Evolutionary conservation across 2,113 vertebrate species (phyloP), one percentile per base, ranked within the genome.

Genomic region (Tapirus terrestris): DNA sequence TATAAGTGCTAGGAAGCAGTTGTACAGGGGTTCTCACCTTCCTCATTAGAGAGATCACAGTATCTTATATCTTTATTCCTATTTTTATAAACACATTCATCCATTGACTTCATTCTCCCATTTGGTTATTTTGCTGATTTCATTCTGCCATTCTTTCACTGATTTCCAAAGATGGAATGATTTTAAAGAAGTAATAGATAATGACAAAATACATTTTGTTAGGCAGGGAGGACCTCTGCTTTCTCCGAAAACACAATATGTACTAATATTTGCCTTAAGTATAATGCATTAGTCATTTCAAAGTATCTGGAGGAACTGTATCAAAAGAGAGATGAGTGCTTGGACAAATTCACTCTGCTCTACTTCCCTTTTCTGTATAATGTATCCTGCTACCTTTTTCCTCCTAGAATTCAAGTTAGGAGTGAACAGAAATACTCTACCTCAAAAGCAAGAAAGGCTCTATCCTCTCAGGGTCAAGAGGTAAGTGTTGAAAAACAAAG

Each of bases 151-250:
- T 73, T 89, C 20, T 91, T 91, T 91, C 39, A 73, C 21, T 51
- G 12, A 79, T 80, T 73, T 91, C 82, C 51, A 92, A 84, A 95
- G 13, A 84, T 45, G 1, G 7, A 83, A 89, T 60, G 3, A 88
- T 61, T 88, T 94, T 88, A 94, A 91, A 88, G 53, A 70, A 72
- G 53, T 48, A 83, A 84, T 0, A 67, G 5, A 21, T 79, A 7
- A 90, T 77, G 23, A 91, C 16, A 33, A 82, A 95, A 83, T 29
- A 87, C 48, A 83, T 95, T 96, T 65, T 88, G 61, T 45, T 45
- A 67, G 21, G 33, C 3, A 43, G n/a, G 43, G 3, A 80, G 23
- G 33, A 73, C 48, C 70, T 86, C 29, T 61, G 25, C 31, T 70
- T 58, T 48, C 65, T 70, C 36, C 45, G 43, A 75, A 93, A 90